Base-by-base conservation (phyloP, 2,113 vertebrate species). In the Fulmarus glacialis region DNA sequence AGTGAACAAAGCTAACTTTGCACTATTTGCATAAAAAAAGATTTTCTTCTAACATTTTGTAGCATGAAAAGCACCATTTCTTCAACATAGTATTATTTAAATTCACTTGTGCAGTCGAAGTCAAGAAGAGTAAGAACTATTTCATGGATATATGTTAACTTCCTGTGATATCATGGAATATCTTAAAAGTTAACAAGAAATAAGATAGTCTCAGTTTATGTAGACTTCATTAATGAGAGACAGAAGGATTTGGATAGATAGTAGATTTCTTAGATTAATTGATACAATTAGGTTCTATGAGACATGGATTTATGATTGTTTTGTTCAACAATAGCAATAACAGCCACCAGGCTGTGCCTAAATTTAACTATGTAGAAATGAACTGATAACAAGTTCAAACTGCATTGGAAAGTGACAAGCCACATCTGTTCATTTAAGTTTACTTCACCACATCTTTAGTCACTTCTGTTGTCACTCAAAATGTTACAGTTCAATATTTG, bases 61-160 rank as follows among this genome's bases (percentile, higher is more conserved):
- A 62, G 9, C 29, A 63, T 4, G 5, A 42, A 71, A 50, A 6
- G 0, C 9, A 53, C 4, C 1, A 48, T 52, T 90, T 74, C 66
- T 62, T 85, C 45, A 16, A 7, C 0, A 1, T 8, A 21, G 22
- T 20, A 59, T 15, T 42, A 45, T 30, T 84, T 36, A 43, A 36
- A 10, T 42, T 47, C 7, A 15, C 6, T 9, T 3, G 4, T 6
- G 7, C 2, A 2, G 42, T 24, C 36, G 15, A 52, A 56, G 17
- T 21, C 36, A 43, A 48, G 42, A 71, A 20, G 8, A 70, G 2
- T 5, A 79, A 84, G 17, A 87, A 48, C 24, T 40, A 29, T 21
- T 67, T 21, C 26, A 56, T 4, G 5, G 34, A 9, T 30, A 3
- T 1, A 1, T 3, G 2, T 59, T 20, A 5, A 4, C 26, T 75